Conservation (phyloP, 2,888 invertebrate genomes). For the Gibbula magus region DNA sequence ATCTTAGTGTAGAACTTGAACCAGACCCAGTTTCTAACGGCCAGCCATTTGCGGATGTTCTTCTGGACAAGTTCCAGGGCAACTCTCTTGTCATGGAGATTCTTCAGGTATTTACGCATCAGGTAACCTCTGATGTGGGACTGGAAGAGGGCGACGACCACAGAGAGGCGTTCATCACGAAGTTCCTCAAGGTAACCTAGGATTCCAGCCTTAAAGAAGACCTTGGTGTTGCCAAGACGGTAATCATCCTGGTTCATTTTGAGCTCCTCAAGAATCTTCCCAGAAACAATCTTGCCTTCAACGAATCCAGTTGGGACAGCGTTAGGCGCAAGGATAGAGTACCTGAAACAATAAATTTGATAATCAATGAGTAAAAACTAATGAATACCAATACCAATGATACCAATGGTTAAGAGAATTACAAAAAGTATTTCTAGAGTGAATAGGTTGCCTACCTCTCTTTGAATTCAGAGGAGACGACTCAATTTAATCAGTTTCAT, state of each 20-base stretch:
- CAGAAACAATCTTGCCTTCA: slow-evolving; percentile 82
- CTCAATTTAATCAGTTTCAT: too few relatives aligned
- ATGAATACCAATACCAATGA: background rate
- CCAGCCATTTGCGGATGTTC: slow-evolving; percentile 99
- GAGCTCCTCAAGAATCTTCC: slow-evolving; percentile 76
- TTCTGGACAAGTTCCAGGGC: slow-evolving; percentile 98
- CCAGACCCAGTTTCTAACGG: slow-evolving; percentile 99
- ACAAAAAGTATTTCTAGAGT: too few relatives aligned
- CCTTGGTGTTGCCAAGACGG: slow-evolving; percentile 99
- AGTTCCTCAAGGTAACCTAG: slow-evolving; percentile 99
- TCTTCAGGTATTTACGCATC: slow-evolving; percentile 88
- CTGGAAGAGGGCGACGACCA: slow-evolving; percentile 94
- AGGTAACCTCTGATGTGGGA: slow-evolving; percentile 93
- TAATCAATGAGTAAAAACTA: background rate
- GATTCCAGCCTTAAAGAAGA: slow-evolving; percentile 99
- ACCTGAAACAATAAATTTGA: slow-evolving; percentile 75
- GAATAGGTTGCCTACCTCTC: slow-evolving; percentile 90
- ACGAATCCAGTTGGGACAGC: slow-evolving; percentile 78
- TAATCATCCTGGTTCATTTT: slow-evolving; percentile 94
- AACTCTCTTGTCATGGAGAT: slow-evolving; percentile 96
- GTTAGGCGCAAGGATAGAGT: slow-evolving; percentile 99
- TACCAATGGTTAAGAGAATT: too few relatives aligned
- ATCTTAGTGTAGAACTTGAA: slow-evolving; percentile 94
- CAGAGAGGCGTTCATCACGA: slow-evolving; percentile 97
- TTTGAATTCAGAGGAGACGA: slow-evolving; percentile 99